Evolutionary conservation across 2,888 invertebrate species (phyloP), one percentile per base, ranked within the genome.

Genomic region (Hirtodrosophila histrioides): DNA sequence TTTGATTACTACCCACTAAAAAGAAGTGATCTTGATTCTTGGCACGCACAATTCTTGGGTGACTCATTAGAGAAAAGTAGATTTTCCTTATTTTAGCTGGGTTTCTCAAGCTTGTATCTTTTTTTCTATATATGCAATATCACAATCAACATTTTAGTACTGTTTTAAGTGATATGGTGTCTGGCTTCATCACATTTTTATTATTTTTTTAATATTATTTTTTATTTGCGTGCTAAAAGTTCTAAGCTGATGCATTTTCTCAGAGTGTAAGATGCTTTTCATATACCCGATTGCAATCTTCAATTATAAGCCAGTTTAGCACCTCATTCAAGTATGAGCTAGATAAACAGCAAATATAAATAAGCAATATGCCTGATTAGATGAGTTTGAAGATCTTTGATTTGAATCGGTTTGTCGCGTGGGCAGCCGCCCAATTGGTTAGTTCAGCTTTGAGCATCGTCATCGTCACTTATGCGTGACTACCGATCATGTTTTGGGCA

Each of bases 391-490:
- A 41, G 56, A 35, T 50, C 39, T 29, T 12, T 31, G 24, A 61
- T 46, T 7, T 31, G 48, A 10, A 7, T 24, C 6, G 27, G 17
- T 17, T 54, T 49, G 56, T 61, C 57, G 64, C 63, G 75, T 69
- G 71, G 81, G 83, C 57, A 57, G 58, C 36, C 58, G 53, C 49
- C 62, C 58, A 73, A 80, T 71, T 79, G 56, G 65, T 62, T 63
- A 33, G 61, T 36, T 37, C 10, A 11, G 31, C 54, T 39, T 60
- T 27, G 45, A 31, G 44, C 46, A 37, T 43, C 11, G 60, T 37
- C 43, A 54, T 53, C 44, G 58, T 37, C 12, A 63, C 43, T 41
- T 58, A 43, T 53, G 64, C 81, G 81, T 81, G 78, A 80, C 78
- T 76, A 24, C 33, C 27, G 50, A 75, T 53, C 68, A 51, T 75